Conservation (phyloP, 2,888 invertebrate species). For the Plagiodera versicolora region DNA sequence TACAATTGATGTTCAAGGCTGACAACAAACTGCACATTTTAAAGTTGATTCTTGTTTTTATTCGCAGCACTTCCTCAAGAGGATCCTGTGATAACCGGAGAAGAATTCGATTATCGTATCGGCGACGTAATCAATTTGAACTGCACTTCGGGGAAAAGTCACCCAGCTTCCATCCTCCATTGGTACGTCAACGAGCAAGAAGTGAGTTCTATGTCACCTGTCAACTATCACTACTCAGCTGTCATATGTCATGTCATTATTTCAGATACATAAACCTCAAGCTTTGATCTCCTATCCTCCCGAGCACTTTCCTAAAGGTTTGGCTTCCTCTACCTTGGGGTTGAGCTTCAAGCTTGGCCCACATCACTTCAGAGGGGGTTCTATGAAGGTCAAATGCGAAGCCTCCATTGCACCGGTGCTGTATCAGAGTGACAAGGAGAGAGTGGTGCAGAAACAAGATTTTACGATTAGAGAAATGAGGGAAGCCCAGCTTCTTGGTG, state of each 20-base stretch:
- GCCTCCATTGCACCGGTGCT: constrained; percentile 63
- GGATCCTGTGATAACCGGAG: constrained; percentile 73
- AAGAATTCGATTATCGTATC: constrained; percentile 71
- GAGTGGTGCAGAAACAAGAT: constrained; percentile 60
- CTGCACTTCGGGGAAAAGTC: constrained; percentile 76
- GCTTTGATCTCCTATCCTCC: constrained; percentile 59
- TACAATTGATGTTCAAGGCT: too few species aligned
- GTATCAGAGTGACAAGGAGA: constrained; percentile 63
- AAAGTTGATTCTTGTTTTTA: constrained; percentile 22
- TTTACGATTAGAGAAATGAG: constrained; percentile 61
- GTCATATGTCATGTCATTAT: too few species aligned
- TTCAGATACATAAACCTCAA: constrained; percentile 57
- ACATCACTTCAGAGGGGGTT: constrained; percentile 61
- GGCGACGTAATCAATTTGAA: constrained; percentile 74
- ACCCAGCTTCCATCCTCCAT: constrained; percentile 71
- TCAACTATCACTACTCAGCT: not conserved
- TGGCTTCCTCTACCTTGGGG: constrained; percentile 62
- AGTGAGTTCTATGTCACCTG: constrained; percentile 53
- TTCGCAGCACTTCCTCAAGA: constrained; percentile 65
- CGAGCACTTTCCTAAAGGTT: constrained; percentile 60
- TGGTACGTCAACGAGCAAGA: constrained; percentile 79
- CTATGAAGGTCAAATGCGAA: constrained; percentile 64
- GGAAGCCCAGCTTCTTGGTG: constrained; percentile 64
- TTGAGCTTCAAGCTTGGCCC: constrained; percentile 59
- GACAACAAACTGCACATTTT: not conserved